Conservation (phyloP, 92 coral and sea anemone genomes). For the Porites lobata region DNA sequence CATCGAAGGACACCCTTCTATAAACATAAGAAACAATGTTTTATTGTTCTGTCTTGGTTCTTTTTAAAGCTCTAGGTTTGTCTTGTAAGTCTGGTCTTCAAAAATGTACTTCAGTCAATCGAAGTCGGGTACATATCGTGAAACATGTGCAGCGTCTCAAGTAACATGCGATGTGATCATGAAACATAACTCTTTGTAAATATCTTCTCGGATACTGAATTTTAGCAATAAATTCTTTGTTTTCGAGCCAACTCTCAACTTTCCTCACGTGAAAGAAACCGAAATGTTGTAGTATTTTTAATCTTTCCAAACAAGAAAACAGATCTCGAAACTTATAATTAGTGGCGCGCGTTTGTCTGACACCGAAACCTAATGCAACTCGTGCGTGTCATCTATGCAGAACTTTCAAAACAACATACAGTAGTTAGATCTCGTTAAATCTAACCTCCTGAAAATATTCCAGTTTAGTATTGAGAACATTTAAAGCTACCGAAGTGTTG, state of each 20-base stretch:
- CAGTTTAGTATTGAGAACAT: neutral
- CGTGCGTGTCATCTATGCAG: neutral
- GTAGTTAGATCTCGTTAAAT: neutral
- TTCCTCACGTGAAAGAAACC: neutral
- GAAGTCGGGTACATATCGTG: neutral
- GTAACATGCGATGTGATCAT: neutral
- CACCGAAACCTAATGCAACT: no score
- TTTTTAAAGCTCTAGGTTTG: no score
- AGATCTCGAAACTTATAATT: neutral
- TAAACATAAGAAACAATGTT: no score
- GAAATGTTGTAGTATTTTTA: neutral
- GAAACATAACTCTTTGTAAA: neutral
- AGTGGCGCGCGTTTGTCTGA: neutral
- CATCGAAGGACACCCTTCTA: no score
- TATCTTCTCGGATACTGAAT: neutral
- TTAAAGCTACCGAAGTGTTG: neutral
- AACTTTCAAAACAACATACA: no score
- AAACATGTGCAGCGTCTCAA: neutral
- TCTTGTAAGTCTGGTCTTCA: no score
- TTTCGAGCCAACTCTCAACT: neutral
- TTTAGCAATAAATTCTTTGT: neutral
- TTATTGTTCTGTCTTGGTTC: no score
- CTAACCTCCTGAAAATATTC: neutral
- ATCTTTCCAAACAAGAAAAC: neutral
- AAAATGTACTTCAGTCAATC: no score